Evolutionary conservation across 2,888 invertebrate species (phyloP), one percentile per base, ranked within the genome.

Genomic region (Drosophila paranaensis): DNA sequence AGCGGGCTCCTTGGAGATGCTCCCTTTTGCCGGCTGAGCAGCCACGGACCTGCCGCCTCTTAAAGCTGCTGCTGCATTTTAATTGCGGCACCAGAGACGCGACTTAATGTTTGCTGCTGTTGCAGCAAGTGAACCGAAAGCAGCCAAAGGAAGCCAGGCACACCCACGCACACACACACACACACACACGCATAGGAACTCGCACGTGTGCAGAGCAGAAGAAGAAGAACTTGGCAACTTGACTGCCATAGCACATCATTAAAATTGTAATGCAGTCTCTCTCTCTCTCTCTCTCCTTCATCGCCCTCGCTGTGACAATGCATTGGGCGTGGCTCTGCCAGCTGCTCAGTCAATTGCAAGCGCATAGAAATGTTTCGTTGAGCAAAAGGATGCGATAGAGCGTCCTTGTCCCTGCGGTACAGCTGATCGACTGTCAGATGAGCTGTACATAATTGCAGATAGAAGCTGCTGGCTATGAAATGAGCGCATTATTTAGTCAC

Each of bases 201-300:
- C 39, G 54, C 60, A 57, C 43, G 43, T 50, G 35, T 54, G 60
- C 42, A 39, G 14, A 42, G 35, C 30, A 60, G 70, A 54, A 20
- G 53, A 25, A 54, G 27, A 25, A 54, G 27, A 54, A 54, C 71
- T 62, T 70, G 50, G 53, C 51, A 45, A 57, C 65, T 61, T 68
- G 65, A 61, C 58, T 66, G 66, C 53, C 76, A 74, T 67, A 53
- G 81, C 84, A 84, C 87, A 76, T 84, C 89, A 88, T 84, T 84
- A 84, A 84, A 88, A 88, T 77, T 83, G 61, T 81, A 86, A 83
- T 88, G 82, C 68, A 71, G n/a, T n/a, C 20, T 20, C 20, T 20
- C 20, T 20, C 20, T 20, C 42, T 30, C 33, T 3, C 10, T 14
- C 20, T 3, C 2, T 6, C 3, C 11, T 5, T 9, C 2, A 0